These are phyloP conservation scores for Netelia virgata DNA, from an alignment of 2,888 invertebrate species.

Conservation along the genomic window DNA sequence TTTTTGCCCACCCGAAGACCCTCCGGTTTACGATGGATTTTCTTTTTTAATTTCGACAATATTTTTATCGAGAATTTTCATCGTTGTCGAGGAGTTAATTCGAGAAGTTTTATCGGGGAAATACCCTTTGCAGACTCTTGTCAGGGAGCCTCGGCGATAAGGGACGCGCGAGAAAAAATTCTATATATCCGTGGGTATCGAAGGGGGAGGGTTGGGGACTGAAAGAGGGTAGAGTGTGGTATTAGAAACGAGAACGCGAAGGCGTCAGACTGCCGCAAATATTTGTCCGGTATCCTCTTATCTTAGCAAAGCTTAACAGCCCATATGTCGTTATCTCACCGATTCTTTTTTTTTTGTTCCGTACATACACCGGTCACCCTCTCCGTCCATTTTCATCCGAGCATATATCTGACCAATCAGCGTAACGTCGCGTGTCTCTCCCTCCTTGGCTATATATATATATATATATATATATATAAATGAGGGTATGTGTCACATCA, in stretches of 20 bases:
- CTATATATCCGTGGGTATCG: slow-evolving; percentile 12
- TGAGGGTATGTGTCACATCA: slow-evolving; percentile 14
- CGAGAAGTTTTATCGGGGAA: slow-evolving; percentile 36
- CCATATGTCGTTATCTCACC: slow-evolving; percentile 80
- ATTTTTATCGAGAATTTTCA: slow-evolving; percentile 5
- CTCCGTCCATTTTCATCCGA: slow-evolving; percentile 56
- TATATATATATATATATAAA: neutral
- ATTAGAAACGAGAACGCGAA: slow-evolving; percentile 69
- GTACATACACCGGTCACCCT: slow-evolving; percentile 31
- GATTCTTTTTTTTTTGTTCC: slow-evolving; percentile 69
- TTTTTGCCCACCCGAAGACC: neutral
- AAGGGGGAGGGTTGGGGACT: slow-evolving; percentile 6
- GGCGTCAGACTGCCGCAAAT: slow-evolving; percentile 78
- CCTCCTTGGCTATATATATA: slow-evolving; percentile 11
- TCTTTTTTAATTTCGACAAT: neutral
- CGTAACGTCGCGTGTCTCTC: slow-evolving; percentile 35
- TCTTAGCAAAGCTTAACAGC: slow-evolving; percentile 79
- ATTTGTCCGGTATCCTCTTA: slow-evolving; percentile 79
- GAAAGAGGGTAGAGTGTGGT: slow-evolving; percentile 27
- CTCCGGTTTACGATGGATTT: neutral
- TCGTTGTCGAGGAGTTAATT: slow-evolving; percentile 16
- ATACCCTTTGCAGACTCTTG: too few species aligned
- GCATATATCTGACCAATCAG: slow-evolving; percentile 60
- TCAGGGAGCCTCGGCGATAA: slow-evolving; percentile 47
- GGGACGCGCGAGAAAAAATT: slow-evolving; percentile 41